Evolutionary conservation across 1,140 invertebrate species (phyloP).

Genomic region (Eurosta solidaginis): DNA sequence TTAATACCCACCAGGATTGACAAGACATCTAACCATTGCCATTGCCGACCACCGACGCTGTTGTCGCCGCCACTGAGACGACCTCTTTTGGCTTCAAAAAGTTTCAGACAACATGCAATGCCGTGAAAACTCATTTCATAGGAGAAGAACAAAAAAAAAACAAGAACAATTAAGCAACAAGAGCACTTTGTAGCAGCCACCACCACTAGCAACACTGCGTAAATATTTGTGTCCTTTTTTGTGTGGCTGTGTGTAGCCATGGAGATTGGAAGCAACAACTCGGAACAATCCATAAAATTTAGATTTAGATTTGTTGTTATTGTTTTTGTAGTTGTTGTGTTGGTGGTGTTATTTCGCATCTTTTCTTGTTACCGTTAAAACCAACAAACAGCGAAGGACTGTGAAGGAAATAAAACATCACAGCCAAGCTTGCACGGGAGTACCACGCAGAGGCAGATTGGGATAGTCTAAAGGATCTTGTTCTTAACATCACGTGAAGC

Average conservation of each 20-base stretch:
- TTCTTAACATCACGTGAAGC: no score
- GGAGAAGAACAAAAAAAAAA: neutral
- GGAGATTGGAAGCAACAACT: slow-evolving; percentile 11
- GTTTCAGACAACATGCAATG: slow-evolving; percentile 15
- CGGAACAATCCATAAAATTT: slow-evolving; percentile 26
- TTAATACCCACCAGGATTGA: neutral
- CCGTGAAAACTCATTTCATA: slow-evolving; percentile 19
- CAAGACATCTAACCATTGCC: neutral
- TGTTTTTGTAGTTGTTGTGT: neutral
- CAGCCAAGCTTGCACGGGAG: neutral
- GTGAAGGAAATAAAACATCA: neutral
- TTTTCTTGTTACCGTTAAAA: neutral
- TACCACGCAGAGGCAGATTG: no score
- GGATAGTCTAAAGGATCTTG: no score
- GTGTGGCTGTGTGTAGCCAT: neutral
- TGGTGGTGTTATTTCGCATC: neutral
- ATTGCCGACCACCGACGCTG: neutral
- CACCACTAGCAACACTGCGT: neutral
- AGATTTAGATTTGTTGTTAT: neutral
- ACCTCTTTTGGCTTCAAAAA: slow-evolving; percentile 6
- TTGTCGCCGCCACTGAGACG: neutral
- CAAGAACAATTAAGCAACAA: neutral
- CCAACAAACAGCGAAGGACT: neutral
- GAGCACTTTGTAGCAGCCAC: no score
- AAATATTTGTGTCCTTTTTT: slow-evolving; percentile 16